phyloP scores from a whole-genome alignment of 2,888 invertebrate species.

The Cephus pulcher region DNA sequence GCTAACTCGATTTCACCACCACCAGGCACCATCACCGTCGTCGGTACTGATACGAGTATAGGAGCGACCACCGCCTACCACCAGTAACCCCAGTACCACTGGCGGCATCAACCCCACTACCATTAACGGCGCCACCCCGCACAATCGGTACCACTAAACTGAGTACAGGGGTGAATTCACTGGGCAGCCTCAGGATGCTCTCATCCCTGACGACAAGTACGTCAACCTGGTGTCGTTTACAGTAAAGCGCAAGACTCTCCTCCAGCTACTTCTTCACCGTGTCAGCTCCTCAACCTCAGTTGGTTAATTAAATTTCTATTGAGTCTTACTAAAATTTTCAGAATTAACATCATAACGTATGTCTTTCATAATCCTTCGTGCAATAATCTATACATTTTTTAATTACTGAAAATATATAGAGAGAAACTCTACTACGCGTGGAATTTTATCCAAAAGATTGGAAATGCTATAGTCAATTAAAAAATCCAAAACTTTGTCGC shows the following conservation, averaged over 20 bases:
- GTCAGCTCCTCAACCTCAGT: background rate
- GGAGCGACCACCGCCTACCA: constrained; percentile 6
- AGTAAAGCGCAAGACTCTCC: background rate
- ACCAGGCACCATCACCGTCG: constrained; percentile 30
- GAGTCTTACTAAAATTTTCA: background rate
- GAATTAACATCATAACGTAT: background rate
- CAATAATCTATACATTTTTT: too few relatives aligned
- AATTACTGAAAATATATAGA: too few relatives aligned
- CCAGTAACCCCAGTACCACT: constrained; percentile 26
- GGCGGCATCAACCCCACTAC: constrained; percentile 28
- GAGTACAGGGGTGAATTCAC: constrained; percentile 41
- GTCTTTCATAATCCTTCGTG: background rate
- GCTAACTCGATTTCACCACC: constrained; percentile 63
- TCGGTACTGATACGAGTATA: background rate
- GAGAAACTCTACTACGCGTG: too few relatives aligned
- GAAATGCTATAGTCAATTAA: too few relatives aligned
- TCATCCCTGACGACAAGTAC: background rate
- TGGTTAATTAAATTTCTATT: background rate
- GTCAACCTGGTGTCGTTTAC: background rate
- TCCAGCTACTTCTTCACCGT: background rate
- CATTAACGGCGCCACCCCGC: constrained; percentile 34
- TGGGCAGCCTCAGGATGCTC: constrained; percentile 33
- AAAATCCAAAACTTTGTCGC: too few relatives aligned
- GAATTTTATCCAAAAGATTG: too few relatives aligned
- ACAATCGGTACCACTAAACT: constrained; percentile 47